phyloP scores from a whole-genome alignment of 2,113 vertebrate species.

The Isurus oxyrinchus region DNA sequence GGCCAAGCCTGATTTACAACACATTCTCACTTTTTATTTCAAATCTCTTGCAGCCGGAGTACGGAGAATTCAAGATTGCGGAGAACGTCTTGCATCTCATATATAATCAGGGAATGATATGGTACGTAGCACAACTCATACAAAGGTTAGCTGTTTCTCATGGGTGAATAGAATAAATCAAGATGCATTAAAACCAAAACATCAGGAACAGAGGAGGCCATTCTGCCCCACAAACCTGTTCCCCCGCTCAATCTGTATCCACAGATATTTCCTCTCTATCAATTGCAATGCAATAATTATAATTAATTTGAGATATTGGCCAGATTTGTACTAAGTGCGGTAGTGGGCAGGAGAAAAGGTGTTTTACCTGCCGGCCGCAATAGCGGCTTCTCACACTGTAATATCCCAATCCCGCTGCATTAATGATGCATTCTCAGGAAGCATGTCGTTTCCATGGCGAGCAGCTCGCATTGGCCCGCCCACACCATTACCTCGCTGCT shows the following conservation, averaged over 20 bases:
- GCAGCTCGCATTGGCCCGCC: too few species aligned
- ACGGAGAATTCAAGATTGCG: conserved; percentile 98
- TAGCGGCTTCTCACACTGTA: too few species aligned
- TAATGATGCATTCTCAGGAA: too few species aligned
- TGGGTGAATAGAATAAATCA: background rate
- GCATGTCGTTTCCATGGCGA: too few species aligned
- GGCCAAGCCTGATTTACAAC: background rate
- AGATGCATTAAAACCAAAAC: background rate
- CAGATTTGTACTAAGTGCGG: too few species aligned
- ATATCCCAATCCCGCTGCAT: too few species aligned
- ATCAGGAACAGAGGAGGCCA: background rate
- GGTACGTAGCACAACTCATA: conserved; percentile 58
- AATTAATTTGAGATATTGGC: background rate
- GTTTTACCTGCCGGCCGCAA: too few species aligned
- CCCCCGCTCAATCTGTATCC: background rate
- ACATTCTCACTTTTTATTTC: conserved; percentile 39
- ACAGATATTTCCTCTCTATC: background rate
- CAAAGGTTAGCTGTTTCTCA: background rate
- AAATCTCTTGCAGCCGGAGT: conserved; percentile 75
- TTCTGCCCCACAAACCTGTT: background rate
- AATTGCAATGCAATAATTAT: background rate
- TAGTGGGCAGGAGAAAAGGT: too few species aligned
- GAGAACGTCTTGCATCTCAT: conserved; percentile 94
- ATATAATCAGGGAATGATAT: conserved; percentile 99
- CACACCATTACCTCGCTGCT: too few species aligned